Percentiles rank a stretch among this genome's conserved stretches.
These are phyloP conservation scores for Prenolepis imparis DNA, from an alignment of 2,888 invertebrate species.

Conservation along the genomic window DNA sequence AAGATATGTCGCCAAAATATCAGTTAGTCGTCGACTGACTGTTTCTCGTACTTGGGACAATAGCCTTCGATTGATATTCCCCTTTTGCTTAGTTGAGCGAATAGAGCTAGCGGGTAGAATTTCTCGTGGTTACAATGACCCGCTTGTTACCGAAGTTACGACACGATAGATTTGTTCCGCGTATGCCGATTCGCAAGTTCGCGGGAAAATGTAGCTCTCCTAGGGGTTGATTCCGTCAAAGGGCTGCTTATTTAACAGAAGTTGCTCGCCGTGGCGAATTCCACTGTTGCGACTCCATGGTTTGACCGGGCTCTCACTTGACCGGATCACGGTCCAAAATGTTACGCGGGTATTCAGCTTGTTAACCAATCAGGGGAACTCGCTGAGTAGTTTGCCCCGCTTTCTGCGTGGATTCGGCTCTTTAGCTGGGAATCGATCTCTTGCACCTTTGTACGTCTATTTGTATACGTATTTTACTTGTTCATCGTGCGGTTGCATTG, in stretches of 20 bases:
- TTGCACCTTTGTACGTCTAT: conserved; percentile 53
- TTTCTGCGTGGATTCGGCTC: conserved; percentile 69
- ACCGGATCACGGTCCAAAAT: conserved; percentile 56
- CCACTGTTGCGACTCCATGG: conserved; percentile 48
- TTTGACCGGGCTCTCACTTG: conserved; percentile 13
- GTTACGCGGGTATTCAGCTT: conserved; percentile 68
- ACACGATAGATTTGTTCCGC: conserved; percentile 63
- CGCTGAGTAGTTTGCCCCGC: conserved; percentile 69
- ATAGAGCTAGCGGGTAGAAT: conserved; percentile 11
- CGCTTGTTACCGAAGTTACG: conserved; percentile 62
- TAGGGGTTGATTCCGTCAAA: conserved; percentile 59
- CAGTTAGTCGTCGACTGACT: not conserved
- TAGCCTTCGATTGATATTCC: conserved; percentile 8
- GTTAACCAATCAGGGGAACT: conserved; percentile 77
- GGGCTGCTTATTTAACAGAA: conserved; percentile 61
- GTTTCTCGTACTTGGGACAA: conserved; percentile 24
- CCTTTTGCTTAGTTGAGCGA: conserved; percentile 26
- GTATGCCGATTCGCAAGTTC: conserved; percentile 52
- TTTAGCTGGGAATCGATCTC: conserved; percentile 59
- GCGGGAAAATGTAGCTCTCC: conserved; percentile 52
- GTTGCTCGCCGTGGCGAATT: conserved; percentile 59
- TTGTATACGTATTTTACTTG: conserved; percentile 49
- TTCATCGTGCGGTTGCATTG: conserved; percentile 9
- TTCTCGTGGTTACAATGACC: conserved; percentile 28
- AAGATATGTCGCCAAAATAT: not conserved